Evolutionary conservation across 2,797 vertebrate genomes (phyloP).

Genomic region (Myotis daubentonii): DNA sequence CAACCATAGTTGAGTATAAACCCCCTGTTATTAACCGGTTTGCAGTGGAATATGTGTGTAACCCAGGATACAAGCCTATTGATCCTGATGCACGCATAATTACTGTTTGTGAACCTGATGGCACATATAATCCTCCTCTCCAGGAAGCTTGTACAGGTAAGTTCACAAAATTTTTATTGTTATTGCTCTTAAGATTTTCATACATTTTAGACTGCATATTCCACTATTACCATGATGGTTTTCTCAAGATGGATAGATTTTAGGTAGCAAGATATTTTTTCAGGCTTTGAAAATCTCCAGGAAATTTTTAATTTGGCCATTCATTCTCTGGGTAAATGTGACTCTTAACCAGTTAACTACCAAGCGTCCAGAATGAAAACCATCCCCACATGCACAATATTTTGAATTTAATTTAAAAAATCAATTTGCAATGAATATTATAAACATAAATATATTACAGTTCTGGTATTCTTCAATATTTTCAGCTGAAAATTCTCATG

Average conservation of each 20-base stretch:
- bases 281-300: constrained; percentile 19
- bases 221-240: neutral
- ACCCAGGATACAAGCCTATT: neutral
- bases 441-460: too few species aligned
- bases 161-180: neutral
- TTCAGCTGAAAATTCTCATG: too few species aligned
- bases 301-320: neutral
- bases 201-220: neutral
- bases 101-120: fast-evolving
- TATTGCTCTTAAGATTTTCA: constrained; percentile 22
- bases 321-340: neutral
- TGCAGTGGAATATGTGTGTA: neutral
- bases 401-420: too few species aligned
- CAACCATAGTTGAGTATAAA: fast-evolving
- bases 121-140: neutral
- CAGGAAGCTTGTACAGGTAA: constrained; percentile 56
- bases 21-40: neutral
- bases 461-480: too few species aligned
- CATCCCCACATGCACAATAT: too few species aligned
- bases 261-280: neutral
- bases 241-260: neutral
- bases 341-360: neutral
- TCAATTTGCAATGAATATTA: too few species aligned
- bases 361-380: too few species aligned
- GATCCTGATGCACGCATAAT: fast-evolving